A percentile compares a stretch with the other conserved stretches of the same genome.
Evolutionary conservation across 2,113 vertebrate genomes (phyloP).

Genomic region (Cephalopholis sonnerati): DNA sequence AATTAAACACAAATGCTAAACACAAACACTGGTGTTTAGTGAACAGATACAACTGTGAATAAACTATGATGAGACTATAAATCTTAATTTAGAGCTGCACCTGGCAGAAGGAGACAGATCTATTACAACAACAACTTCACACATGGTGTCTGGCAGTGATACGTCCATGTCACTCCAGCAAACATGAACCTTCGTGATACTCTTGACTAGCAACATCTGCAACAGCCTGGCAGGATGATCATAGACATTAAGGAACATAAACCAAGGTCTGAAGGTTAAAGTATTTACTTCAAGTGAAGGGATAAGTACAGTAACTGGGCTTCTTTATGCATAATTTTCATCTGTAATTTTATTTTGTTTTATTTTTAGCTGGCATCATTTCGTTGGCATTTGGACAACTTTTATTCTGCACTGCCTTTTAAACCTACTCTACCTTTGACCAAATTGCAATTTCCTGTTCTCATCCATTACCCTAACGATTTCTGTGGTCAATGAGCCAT

Average conservation of each 20-base stretch:
- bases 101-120: background rate
- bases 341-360: background rate
- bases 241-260: background rate
- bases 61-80: background rate
- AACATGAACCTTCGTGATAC: background rate
- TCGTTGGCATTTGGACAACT: conserved; percentile 19
- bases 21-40: background rate
- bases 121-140: background rate
- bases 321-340: background rate
- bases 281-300: background rate
- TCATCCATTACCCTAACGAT: conserved; percentile 36
- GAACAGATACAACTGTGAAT: background rate
- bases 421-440: conserved; percentile 38
- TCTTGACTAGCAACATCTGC: background rate
- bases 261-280: background rate
- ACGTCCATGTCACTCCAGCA: background rate
- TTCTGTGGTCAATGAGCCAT: conserved; percentile 45
- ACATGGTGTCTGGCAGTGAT: background rate
- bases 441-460: conserved; percentile 33
- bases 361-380: background rate
- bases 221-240: background rate
- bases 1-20: too few relatives aligned
- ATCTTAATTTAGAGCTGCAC: conserved; percentile 10
- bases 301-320: background rate
- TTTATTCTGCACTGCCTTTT: background rate